These are phyloP conservation scores for Dryocosmus kuriphilus DNA, from an alignment of 2,888 invertebrate genomes.

Conservation along the genomic window DNA sequence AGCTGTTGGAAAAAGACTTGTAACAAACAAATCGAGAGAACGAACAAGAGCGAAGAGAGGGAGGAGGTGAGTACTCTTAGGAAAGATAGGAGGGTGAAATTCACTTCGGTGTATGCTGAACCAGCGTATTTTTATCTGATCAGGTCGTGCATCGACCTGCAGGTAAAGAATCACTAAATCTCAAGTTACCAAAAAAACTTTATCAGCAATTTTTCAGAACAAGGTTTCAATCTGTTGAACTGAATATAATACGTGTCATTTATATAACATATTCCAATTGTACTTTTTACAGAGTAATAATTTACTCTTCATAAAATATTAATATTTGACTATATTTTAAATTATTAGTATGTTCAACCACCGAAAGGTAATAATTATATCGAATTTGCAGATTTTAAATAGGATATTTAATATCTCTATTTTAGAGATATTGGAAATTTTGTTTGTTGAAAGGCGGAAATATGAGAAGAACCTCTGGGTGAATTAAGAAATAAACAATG, in stretches of 20 bases:
- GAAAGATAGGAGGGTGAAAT: slow-evolving; percentile 25
- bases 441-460: background rate
- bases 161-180: slow-evolving; percentile 31
- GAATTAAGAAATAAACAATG: background rate
- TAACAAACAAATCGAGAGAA: slow-evolving; percentile 13
- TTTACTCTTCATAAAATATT: too few species aligned
- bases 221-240: background rate
- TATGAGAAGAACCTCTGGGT: background rate
- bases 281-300: too few species aligned
- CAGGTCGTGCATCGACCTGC: slow-evolving; percentile 26
- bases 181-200: slow-evolving; percentile 1
- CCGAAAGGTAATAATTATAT: background rate
- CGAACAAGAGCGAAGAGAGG: slow-evolving; percentile 5
- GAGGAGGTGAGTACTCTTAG: slow-evolving; percentile 17
- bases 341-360: background rate
- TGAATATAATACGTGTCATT: too few species aligned
- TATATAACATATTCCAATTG: background rate
- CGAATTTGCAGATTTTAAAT: background rate
- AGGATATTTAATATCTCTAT: too few species aligned
- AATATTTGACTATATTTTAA: too few species aligned
- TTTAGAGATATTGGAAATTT: too few species aligned
- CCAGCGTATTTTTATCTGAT: slow-evolving; percentile 37
- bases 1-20: background rate
- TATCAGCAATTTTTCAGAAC: slow-evolving; percentile 16
- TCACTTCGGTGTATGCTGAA: slow-evolving; percentile 30